A percentile compares a stretch with the other conserved stretches of the same genome.
phyloP scores from a whole-genome alignment of 2,797 vertebrate genomes.

The Hypotaenidia philippensis region DNA sequence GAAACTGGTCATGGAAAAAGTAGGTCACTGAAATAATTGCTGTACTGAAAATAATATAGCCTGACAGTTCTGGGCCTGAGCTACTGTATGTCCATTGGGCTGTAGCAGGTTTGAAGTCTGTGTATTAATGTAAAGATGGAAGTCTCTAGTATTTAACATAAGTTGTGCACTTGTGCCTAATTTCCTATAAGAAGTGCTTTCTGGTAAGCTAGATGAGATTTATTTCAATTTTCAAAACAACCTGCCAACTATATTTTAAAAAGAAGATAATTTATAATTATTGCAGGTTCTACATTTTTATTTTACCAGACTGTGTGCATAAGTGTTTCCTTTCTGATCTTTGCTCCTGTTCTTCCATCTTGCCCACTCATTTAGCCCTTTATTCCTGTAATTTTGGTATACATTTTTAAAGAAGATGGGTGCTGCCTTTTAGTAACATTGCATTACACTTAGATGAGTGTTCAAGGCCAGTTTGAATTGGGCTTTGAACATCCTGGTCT shows the following conservation, averaged over 20 bases:
- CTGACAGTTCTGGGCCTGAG: constrained; percentile 75
- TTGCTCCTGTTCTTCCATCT: not conserved
- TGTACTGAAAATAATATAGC: constrained; percentile 78
- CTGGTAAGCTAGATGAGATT: not conserved
- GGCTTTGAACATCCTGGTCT: too few species aligned
- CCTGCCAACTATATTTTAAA: not conserved
- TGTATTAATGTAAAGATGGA: constrained; percentile 54
- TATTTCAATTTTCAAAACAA: constrained; percentile 37
- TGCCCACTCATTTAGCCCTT: not conserved
- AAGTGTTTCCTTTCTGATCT: not conserved
- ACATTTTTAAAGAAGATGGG: not conserved
- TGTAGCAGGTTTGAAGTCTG: constrained; percentile 25
- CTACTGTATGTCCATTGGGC: constrained; percentile 59
- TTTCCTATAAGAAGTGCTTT: constrained; percentile 13
- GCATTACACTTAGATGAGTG: not conserved
- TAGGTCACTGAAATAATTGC: constrained; percentile 80
- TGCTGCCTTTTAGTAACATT: not conserved
- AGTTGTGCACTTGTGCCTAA: constrained; percentile 31
- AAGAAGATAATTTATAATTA: not conserved
- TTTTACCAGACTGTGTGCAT: not conserved
- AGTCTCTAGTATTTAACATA: constrained; percentile 30
- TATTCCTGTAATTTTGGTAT: not conserved
- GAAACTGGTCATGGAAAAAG: constrained; percentile 71
- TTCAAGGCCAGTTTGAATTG: too few species aligned
- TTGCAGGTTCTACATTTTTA: not conserved